Conservation (phyloP, 2,113 vertebrate genomes). For the Istiophorus platypterus region DNA sequence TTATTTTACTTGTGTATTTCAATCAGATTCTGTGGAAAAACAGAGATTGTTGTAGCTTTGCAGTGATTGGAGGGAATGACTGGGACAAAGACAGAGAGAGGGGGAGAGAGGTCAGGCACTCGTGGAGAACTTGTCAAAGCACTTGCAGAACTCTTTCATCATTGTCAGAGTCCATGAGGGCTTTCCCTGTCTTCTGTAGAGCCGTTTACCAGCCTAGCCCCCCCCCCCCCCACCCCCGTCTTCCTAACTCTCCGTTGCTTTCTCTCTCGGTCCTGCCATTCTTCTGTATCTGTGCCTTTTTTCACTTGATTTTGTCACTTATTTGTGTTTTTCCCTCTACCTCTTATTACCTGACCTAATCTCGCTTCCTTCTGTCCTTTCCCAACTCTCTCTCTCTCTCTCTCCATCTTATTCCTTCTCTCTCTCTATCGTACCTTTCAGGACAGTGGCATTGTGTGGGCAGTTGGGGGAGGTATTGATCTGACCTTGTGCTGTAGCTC, state of each 20-base stretch:
- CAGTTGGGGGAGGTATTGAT: slow-evolving; percentile 63
- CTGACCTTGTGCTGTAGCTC: slow-evolving; percentile 53
- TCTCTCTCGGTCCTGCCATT: slow-evolving; percentile 22
- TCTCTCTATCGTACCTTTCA: slow-evolving; percentile 12
- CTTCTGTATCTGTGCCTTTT: slow-evolving; percentile 39
- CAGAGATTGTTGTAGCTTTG: slow-evolving; percentile 28
- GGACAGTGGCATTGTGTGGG: slow-evolving; percentile 50
- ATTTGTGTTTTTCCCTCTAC: slow-evolving; percentile 16
- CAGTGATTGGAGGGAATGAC: slow-evolving; percentile 17
- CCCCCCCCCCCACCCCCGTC: slow-evolving; percentile 16
- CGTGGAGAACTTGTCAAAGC: slow-evolving; percentile 67
- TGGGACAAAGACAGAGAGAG: slow-evolving; percentile 30
- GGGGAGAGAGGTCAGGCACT: slow-evolving; percentile 16
- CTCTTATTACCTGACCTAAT: slow-evolving; percentile 9
- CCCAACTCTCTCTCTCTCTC: too few species aligned
- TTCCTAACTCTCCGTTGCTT: neutral
- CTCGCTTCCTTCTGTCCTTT: neutral
- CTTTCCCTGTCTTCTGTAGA: slow-evolving; percentile 55
- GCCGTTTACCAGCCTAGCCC: slow-evolving; percentile 27
- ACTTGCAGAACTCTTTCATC: slow-evolving; percentile 69
- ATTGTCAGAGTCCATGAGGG: slow-evolving; percentile 63
- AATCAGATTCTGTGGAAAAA: slow-evolving; percentile 14
- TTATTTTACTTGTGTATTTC: slow-evolving; percentile 25
- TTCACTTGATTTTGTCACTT: slow-evolving; percentile 31
- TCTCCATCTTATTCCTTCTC: neutral